phyloP scores from a whole-genome alignment of 2,797 vertebrate species.

The Clamator glandarius region DNA sequence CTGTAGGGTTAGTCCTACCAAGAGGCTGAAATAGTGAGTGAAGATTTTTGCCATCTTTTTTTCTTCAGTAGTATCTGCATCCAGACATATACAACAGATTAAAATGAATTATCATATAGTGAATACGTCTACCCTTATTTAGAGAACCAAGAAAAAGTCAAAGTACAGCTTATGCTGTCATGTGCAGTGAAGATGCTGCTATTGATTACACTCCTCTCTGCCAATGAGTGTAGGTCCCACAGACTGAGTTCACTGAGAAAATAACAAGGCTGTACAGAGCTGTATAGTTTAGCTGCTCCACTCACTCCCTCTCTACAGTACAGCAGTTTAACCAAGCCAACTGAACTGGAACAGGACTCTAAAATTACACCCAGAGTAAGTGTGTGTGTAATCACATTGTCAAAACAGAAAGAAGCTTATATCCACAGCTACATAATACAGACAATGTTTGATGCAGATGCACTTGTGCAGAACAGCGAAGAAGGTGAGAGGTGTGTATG shows the following conservation, averaged over 20 bases:
- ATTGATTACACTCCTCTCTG: neutral
- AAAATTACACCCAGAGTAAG: neutral
- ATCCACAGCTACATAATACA: neutral
- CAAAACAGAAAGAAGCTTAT: slow-evolving; percentile 1
- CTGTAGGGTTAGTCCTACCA: neutral
- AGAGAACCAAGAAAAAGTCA: neutral
- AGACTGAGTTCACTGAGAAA: neutral
- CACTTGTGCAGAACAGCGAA: neutral
- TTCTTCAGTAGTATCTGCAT: neutral
- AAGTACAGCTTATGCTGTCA: neutral
- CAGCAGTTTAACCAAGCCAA: neutral
- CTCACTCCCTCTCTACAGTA: rapidly evolving
- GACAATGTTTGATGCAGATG: neutral
- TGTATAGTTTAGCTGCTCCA: neutral
- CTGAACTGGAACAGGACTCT: neutral
- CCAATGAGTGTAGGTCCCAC: neutral
- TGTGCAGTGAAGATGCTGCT: neutral
- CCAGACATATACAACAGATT: neutral
- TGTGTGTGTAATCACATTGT: neutral
- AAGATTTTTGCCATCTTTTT: neutral
- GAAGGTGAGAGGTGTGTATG: neutral
- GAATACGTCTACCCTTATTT: neutral
- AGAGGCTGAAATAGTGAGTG: neutral
- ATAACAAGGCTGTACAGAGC: neutral
- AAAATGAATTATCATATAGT: neutral